Conservation (phyloP, 2,113 vertebrate genomes). For the Deroptyus accipitrinus region DNA sequence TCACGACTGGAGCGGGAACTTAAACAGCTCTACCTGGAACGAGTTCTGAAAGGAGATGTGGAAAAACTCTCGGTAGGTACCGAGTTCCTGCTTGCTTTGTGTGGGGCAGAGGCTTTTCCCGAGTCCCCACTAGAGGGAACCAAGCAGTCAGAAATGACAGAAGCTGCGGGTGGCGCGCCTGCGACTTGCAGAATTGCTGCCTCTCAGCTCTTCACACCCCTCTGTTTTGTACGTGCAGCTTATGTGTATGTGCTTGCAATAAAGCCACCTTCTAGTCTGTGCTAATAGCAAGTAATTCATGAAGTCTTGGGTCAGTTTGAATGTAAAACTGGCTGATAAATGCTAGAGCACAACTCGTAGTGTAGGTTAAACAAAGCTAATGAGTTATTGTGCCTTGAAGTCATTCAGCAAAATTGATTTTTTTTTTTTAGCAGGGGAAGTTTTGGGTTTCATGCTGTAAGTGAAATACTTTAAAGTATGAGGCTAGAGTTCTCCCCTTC, state of each 20-base stretch:
- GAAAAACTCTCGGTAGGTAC: slow-evolving; percentile 95
- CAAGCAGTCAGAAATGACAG: slow-evolving; percentile 10
- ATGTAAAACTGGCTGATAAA: neutral
- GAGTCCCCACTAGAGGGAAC: slow-evolving; percentile 73
- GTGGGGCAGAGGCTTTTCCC: neutral
- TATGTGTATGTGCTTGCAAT: rapidly evolving
- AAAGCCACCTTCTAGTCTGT: neutral
- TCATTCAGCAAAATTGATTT: neutral
- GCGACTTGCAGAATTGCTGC: neutral
- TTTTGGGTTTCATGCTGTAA: neutral
- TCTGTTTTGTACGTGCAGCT: neutral
- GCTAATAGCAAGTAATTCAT: neutral
- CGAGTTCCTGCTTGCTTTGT: rapidly evolving
- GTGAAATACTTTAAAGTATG: neutral
- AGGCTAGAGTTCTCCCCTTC: neutral
- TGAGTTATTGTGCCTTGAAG: neutral
- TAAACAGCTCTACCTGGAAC: slow-evolving; percentile 97
- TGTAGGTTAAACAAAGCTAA: neutral
- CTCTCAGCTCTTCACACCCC: neutral
- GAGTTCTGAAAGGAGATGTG: slow-evolving; percentile 96
- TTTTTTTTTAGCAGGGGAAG: neutral
- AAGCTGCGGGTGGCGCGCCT: neutral
- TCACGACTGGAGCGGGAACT: slow-evolving; percentile 95
- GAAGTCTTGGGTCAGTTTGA: neutral
- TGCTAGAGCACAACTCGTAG: neutral